These are phyloP conservation scores for Helobdella robusta DNA, from an alignment of 2,888 invertebrate genomes.

Conservation along the genomic window DNA sequence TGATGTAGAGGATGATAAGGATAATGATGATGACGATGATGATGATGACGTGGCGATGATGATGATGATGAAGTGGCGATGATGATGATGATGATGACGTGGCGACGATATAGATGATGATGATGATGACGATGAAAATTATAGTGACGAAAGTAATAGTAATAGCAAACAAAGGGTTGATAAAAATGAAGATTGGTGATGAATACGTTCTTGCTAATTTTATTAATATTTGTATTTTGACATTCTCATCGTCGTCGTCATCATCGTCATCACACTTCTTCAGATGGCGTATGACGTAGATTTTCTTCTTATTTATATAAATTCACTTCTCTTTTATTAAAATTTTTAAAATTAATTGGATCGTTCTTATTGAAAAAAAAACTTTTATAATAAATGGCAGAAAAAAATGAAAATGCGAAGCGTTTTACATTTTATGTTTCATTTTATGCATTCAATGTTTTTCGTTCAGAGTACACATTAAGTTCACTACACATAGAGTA, in stretches of 20 bases:
- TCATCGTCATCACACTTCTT: not conserved
- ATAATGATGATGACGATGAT: not conserved
- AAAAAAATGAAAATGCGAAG: too few species aligned
- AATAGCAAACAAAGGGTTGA: not conserved
- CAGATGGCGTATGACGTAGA: not conserved
- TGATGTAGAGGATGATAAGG: not conserved
- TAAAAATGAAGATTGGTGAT: too few species aligned
- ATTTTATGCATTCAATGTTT: too few species aligned
- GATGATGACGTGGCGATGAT: not conserved
- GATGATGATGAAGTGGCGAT: constrained; percentile 1
- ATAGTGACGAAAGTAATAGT: not conserved
- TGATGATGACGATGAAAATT: not conserved
- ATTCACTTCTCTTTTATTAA: not conserved
- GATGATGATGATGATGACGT: not conserved
- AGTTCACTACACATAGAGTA: too few species aligned
- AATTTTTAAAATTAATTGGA: not conserved
- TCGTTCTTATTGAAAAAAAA: too few species aligned
- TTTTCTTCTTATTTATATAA: not conserved
- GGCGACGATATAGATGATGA: constrained; percentile 3
- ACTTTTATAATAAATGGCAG: too few species aligned
- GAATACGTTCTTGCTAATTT: not conserved
- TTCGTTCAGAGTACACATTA: too few species aligned
- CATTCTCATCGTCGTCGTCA: not conserved
- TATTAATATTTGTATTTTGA: not conserved
- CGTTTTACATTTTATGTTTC: too few species aligned